Evolutionary conservation across 1,140 invertebrate genomes (phyloP).

Genomic region (Littorina saxatilis): DNA sequence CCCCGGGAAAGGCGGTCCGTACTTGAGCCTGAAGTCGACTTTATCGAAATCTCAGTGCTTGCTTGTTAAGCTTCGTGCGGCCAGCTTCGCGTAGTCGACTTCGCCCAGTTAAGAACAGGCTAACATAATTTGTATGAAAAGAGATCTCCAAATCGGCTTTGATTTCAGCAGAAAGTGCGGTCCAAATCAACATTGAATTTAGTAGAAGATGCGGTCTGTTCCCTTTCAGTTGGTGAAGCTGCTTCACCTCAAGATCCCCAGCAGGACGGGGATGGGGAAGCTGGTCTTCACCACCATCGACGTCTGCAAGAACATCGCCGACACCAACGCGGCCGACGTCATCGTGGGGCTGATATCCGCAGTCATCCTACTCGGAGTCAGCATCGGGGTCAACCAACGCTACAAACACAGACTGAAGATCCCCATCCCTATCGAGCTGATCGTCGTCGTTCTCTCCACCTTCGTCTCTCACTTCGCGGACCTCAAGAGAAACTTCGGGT

Average conservation of each 20-base stretch:
- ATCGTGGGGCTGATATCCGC: slow-evolving; percentile 84
- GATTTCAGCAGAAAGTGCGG: no score
- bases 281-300: slow-evolving; percentile 64
- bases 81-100: no score
- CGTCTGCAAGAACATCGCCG: slow-evolving; percentile 56
- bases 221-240: slow-evolving; percentile 78
- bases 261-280: slow-evolving; percentile 51
- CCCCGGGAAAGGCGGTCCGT: no score
- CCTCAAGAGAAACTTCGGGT: slow-evolving; percentile 57
- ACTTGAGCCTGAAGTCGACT: no score
- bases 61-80: no score
- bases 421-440: slow-evolving; percentile 88
- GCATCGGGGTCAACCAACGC: slow-evolving; percentile 86
- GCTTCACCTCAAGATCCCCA: slow-evolving; percentile 80
- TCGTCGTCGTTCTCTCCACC: slow-evolving; percentile 38
- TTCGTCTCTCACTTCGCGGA: slow-evolving; percentile 37
- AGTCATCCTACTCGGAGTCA: slow-evolving; percentile 84
- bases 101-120: no score
- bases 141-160: no score
- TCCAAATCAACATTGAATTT: no score
- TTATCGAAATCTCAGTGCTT: no score
- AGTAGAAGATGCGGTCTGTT: no score
- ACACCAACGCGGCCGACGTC: slow-evolving; percentile 72
- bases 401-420: slow-evolving; percentile 82
- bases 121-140: no score